Evolutionary conservation across 2,888 invertebrate species (phyloP).

Genomic region (Agonopterix heracliana): DNA sequence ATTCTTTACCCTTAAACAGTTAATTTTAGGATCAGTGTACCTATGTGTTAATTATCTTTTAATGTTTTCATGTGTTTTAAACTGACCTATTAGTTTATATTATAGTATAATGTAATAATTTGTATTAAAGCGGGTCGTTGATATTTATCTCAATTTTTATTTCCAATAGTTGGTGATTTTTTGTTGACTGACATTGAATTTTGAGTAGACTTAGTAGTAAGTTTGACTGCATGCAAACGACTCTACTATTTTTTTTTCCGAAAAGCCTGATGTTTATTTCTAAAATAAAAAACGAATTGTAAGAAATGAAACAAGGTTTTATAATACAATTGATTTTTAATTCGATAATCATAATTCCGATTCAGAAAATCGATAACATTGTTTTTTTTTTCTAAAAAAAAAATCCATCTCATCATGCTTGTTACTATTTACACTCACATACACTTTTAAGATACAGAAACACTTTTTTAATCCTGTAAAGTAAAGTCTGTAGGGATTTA

Average conservation of each 20-base stretch:
- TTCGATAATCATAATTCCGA: slow-evolving; percentile 58
- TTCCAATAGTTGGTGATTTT: too few species aligned
- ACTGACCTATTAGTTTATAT: background rate
- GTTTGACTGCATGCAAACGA: too few species aligned
- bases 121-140: background rate
- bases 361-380: slow-evolving; percentile 58
- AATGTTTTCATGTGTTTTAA: background rate
- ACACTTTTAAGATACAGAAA: slow-evolving; percentile 31
- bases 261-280: too few species aligned
- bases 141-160: too few species aligned
- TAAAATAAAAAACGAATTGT: background rate
- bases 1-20: background rate
- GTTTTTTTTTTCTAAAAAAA: slow-evolving; percentile 41
- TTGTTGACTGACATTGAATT: too few species aligned
- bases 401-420: slow-evolving; percentile 27
- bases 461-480: slow-evolving; percentile 45
- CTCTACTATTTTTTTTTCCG: too few species aligned
- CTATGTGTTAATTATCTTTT: background rate
- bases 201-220: too few species aligned
- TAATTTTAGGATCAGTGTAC: too few species aligned
- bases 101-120: background rate
- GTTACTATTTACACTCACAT: slow-evolving; percentile 55
- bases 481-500: slow-evolving; percentile 47
- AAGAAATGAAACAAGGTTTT: slow-evolving; percentile 20
- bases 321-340: slow-evolving; percentile 52